Evolutionary conservation across 2,888 invertebrate species (phyloP).

Genomic region (Conomelus anceps): DNA sequence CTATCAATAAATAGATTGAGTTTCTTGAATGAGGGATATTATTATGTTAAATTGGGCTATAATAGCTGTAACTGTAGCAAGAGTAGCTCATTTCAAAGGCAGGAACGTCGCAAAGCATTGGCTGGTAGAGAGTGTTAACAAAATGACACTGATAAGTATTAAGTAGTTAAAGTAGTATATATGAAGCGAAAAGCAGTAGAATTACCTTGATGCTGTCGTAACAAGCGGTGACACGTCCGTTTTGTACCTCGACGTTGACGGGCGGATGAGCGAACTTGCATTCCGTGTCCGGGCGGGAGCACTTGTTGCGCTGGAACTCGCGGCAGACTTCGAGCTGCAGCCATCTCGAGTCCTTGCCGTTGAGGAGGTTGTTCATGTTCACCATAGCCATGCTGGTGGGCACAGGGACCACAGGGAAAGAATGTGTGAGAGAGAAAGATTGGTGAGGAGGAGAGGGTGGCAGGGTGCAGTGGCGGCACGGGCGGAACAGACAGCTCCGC

Average conservation of each 20-base stretch:
- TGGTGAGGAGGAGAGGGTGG: conserved; percentile 26
- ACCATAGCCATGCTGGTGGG: conserved; percentile 67
- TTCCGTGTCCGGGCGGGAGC: conserved; percentile 97
- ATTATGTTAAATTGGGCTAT: not conserved
- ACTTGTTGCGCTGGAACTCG: conserved; percentile 99
- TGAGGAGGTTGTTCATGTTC: conserved; percentile 93
- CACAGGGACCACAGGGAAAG: conserved; percentile 36
- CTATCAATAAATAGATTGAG: too few relatives aligned
- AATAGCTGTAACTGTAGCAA: not conserved
- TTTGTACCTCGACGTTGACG: conserved; percentile 98
- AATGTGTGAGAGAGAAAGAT: conserved; percentile 36
- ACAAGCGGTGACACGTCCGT: conserved; percentile 99
- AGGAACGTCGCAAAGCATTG: too few relatives aligned
- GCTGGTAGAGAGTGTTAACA: not conserved
- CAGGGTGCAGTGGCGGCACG: conserved; percentile 18
- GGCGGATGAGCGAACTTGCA: conserved; percentile 99
- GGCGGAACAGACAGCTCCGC: conserved; percentile 19
- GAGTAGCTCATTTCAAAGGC: not conserved
- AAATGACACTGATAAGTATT: too few relatives aligned
- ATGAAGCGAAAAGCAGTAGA: conserved; percentile 29
- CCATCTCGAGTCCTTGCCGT: conserved; percentile 99
- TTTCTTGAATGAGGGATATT: too few relatives aligned
- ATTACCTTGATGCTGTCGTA: conserved; percentile 99
- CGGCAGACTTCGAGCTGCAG: conserved; percentile 98
- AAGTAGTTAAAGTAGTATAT: too few relatives aligned